These are phyloP conservation scores for Netelia virgata DNA, from an alignment of 2,888 invertebrate genomes.

Conservation along the genomic window DNA sequence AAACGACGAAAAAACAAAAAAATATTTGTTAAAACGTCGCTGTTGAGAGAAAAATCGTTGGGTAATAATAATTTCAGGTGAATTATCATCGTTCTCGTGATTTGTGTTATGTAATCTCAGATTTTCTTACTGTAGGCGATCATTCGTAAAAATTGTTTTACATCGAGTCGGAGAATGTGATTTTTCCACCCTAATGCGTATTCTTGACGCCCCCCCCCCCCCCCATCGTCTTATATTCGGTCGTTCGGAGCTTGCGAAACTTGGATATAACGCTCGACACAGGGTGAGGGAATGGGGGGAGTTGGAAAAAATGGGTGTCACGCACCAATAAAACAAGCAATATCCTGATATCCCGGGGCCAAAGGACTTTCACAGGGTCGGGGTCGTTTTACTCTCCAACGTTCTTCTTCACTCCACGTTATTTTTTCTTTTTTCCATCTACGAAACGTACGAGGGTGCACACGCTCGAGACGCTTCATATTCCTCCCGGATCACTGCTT, in stretches of 20 bases:
- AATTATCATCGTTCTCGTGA: not conserved
- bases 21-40: not conserved
- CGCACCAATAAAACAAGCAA: constrained; percentile 84
- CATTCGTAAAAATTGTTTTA: not conserved
- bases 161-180: not conserved
- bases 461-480: constrained; percentile 75
- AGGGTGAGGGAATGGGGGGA: not conserved
- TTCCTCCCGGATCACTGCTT: constrained; percentile 83
- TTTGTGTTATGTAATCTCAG: not conserved
- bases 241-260: not conserved
- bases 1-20: not conserved
- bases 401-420: constrained; percentile 30
- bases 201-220: not conserved
- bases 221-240: not conserved
- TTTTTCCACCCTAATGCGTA: not conserved
- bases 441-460: constrained; percentile 50
- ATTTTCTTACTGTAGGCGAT: too few relatives aligned
- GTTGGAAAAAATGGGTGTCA: constrained; percentile 79
- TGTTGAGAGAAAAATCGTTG: not conserved
- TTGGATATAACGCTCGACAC: constrained; percentile 6
- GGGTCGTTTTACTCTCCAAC: constrained; percentile 66
- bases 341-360: constrained; percentile 82
- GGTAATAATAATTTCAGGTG: not conserved
- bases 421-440: constrained; percentile 8
- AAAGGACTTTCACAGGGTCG: constrained; percentile 76